Conservation (phyloP, 2,113 vertebrate genomes). For the Myrmophylax atrothorax region DNA sequence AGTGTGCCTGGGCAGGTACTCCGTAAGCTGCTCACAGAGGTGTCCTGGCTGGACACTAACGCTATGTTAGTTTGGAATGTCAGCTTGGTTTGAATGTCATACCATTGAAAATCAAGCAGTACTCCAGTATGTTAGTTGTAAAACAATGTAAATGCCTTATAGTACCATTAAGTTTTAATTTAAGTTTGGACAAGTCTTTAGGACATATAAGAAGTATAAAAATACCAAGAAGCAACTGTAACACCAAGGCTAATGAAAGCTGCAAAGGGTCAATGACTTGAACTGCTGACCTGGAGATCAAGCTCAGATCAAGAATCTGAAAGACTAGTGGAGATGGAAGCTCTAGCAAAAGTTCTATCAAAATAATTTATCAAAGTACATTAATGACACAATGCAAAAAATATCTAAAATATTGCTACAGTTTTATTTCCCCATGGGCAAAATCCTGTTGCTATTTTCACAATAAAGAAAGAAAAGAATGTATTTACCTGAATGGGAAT, state of each 20-base stretch:
- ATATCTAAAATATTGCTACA: neutral
- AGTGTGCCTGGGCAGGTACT: rapidly evolving
- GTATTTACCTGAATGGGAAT: conserved; percentile 22
- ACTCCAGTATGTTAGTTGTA: neutral
- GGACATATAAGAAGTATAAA: neutral
- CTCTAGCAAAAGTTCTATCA: neutral
- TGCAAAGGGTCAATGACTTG: neutral
- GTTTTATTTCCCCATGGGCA: neutral
- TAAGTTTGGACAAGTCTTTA: neutral
- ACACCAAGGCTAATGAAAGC: neutral
- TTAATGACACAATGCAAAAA: neutral
- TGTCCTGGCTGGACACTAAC: rapidly evolving
- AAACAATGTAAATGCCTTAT: neutral
- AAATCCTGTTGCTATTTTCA: neutral
- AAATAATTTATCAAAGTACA: neutral
- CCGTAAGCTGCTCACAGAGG: neutral
- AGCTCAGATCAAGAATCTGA: neutral
- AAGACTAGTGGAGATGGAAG: neutral
- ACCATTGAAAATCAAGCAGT: neutral
- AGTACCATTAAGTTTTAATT: neutral
- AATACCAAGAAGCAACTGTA: neutral
- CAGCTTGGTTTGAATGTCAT: neutral
- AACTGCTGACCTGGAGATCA: neutral
- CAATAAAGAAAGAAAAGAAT: neutral
- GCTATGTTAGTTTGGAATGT: neutral